Conservation (phyloP, 2,113 vertebrate genomes). For the Clarias macrocephalus region DNA sequence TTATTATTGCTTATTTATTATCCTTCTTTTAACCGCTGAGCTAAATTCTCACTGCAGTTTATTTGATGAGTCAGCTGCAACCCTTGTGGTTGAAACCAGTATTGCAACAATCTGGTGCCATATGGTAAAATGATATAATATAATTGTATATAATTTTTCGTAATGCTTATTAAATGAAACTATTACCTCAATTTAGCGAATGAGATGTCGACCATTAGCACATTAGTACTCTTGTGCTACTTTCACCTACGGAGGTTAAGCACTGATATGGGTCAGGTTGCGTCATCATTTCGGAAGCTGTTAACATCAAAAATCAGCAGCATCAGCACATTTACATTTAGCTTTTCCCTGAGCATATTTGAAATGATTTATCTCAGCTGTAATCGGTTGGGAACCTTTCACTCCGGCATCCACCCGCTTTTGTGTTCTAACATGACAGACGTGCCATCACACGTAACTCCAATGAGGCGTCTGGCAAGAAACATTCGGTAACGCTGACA, state of each 20-base stretch:
- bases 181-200: neutral
- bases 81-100: neutral
- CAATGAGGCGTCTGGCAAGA: neutral
- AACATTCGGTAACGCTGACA: neutral
- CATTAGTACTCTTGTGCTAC: neutral
- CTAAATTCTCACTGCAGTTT: neutral
- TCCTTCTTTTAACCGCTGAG: neutral
- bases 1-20: neutral
- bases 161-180: neutral
- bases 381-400: neutral
- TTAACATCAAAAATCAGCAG: neutral
- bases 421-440: slow-evolving; percentile 2
- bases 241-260: neutral
- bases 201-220: neutral
- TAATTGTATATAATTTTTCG: neutral
- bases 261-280: neutral
- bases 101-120: neutral
- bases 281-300: neutral
- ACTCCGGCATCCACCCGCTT: neutral
- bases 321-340: neutral
- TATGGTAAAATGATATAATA: neutral
- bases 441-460: neutral
- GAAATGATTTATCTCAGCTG: neutral
- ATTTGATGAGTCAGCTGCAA: neutral
- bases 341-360: neutral